Percentiles rank a stretch among this genome's conserved stretches.
phyloP scores from a whole-genome alignment of 2,888 invertebrate genomes.

The Drosophila longiperda region DNA sequence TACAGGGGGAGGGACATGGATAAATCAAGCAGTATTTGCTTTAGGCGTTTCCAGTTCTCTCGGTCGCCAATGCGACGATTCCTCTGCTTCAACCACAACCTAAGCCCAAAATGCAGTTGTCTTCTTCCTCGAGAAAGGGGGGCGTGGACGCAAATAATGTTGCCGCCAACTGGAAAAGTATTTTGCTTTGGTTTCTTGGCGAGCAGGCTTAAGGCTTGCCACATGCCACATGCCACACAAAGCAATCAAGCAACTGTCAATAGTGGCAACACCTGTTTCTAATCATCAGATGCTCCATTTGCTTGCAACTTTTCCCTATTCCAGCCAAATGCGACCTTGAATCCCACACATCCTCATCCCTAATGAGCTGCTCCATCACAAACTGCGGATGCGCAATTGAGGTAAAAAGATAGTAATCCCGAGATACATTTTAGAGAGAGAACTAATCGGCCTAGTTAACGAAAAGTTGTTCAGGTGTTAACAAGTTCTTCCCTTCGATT shows the following conservation, averaged over 20 bases:
- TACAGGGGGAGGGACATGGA: conserved; percentile 36
- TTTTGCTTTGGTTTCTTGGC: conserved; percentile 3
- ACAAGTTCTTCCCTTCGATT: conserved; percentile 37
- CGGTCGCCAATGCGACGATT: conserved; percentile 50
- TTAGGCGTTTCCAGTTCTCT: conserved; percentile 61
- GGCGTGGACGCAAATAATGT: conserved; percentile 52
- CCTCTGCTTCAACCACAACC: conserved; percentile 14
- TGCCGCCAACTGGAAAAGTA: conserved; percentile 20
- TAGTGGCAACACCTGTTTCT: conserved; percentile 66
- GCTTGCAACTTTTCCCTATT: conserved; percentile 13
- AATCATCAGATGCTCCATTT: conserved; percentile 30
- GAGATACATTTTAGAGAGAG: not conserved
- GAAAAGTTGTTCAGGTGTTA: conserved; percentile 32
- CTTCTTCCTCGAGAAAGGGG: conserved; percentile 53
- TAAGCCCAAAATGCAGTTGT: conserved; percentile 69
- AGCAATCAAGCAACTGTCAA: conserved; percentile 73
- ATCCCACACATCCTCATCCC: not conserved
- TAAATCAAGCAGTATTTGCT: conserved; percentile 62
- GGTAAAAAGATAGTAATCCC: conserved; percentile 1
- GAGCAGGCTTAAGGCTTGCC: conserved; percentile 41
- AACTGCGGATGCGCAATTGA: conserved; percentile 39
- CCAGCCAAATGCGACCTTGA: conserved; percentile 60
- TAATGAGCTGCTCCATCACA: conserved; percentile 20
- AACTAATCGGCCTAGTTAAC: conserved; percentile 10
- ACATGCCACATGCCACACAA: conserved; percentile 68